These are phyloP conservation scores for Hemistola chrysoprasaria DNA, from an alignment of 2,888 invertebrate species.

Conservation along the genomic window DNA sequence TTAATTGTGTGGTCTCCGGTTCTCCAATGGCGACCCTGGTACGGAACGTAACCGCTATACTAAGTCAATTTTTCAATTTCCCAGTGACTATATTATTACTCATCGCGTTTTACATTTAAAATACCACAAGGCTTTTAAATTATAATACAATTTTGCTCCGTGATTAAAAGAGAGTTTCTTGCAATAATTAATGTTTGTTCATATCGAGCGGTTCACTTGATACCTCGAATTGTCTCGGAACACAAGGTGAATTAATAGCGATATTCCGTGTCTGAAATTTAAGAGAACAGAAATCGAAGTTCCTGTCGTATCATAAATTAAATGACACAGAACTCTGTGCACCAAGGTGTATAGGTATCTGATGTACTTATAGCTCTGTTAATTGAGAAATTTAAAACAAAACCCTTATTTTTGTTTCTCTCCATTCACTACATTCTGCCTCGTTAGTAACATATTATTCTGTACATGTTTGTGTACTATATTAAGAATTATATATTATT, in stretches of 20 bases:
- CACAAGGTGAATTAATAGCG: conserved; percentile 33
- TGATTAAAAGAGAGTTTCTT: conserved; percentile 24
- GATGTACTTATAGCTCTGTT: too few relatives aligned
- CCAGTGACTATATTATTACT: conserved; percentile 19
- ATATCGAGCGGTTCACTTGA: conserved; percentile 28
- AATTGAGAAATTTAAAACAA: too few relatives aligned
- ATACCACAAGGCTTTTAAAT: conserved; percentile 36
- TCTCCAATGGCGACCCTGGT: conserved; percentile 11
- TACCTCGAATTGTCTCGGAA: conserved; percentile 24
- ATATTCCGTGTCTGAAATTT: conserved; percentile 35
- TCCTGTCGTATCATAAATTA: conserved; percentile 14
- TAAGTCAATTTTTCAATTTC: conserved; percentile 23
- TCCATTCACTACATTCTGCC: too few relatives aligned
- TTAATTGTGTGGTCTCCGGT: conserved; percentile 36
- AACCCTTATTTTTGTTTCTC: too few relatives aligned
- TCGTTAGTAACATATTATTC: too few relatives aligned
- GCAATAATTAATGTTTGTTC: conserved; percentile 29
- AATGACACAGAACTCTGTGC: conserved; percentile 1
- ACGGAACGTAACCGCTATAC: conserved; percentile 22
- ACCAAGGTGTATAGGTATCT: too few relatives aligned
- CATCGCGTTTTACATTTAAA: conserved; percentile 16
- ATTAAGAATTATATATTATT: too few relatives aligned
- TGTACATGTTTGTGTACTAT: too few relatives aligned
- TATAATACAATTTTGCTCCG: conserved; percentile 18
- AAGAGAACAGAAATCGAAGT: conserved; percentile 23